Evolutionary conservation across 2,888 invertebrate species (phyloP), one percentile per base, ranked within the genome.

Genomic region (Drosophila cracens): DNA sequence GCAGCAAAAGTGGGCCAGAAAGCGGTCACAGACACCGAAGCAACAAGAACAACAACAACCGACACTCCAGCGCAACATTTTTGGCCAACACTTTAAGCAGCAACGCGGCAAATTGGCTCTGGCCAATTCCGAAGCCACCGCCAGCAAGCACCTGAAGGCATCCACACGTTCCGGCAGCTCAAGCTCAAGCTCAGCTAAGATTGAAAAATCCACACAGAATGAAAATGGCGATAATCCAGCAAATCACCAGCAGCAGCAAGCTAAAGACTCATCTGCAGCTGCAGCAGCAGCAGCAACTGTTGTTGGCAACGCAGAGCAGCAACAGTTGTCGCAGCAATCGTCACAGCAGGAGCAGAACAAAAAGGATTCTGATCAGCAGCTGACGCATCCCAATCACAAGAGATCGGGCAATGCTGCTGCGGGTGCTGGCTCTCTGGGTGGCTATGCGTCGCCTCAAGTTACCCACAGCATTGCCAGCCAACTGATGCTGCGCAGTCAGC

Each of bases 401-500:
- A 90, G 93, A 71, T 92, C 92, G 31, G 92, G 92, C 68, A 81
- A 79, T 70, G 82, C 74, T 51, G 81, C 70, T 29, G 27, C 36
- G 36, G 36, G 36, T 51, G 77, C 74, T 65, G 79, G 77, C 60
- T 68, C 65, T 7, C 49, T 59, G 18, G 79, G 76, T 58, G 81
- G 86, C 65, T 88, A 76, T n/a, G 75, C 79, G 54, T 48, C 85
- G 63, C 80, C 92, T 90, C 86, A 92, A 81, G 90, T 94, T 67
- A 94, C 95, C 79, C 94, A 94, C 64, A 95, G 95, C 87, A 94
- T 96, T 87, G 96, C 96, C 59, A 96, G 95, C 91, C 97, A 97
- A 93, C 95, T 97, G 93, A 96, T 97, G 96, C 94, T 96, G 91
- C 95, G 96, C 86, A 95, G 96, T 70, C 95, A 96, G 73, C 95